Evolutionary conservation across 2,888 invertebrate species (phyloP), one percentile per base, ranked within the genome.

Genomic region (Lomographa bimaculata): DNA sequence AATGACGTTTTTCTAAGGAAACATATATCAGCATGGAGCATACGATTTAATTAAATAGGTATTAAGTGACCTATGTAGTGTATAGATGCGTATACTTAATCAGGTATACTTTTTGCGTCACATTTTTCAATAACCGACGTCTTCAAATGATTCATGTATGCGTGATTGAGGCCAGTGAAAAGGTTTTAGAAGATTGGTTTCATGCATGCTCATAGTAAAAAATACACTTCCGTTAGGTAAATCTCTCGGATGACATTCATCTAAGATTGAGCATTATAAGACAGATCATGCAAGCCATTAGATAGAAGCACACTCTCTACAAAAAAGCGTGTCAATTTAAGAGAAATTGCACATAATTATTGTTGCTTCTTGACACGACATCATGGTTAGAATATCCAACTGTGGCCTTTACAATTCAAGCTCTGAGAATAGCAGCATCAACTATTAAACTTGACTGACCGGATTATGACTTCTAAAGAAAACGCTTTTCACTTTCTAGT

Each of bases 101-200:
- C n/a, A n/a, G n/a, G n/a, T n/a, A n/a, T n/a, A n/a, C n/a, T n/a
- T n/a, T n/a, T n/a, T n/a, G n/a, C n/a, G n/a, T n/a, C n/a, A n/a
- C n/a, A n/a, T n/a, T n/a, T n/a, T n/a, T n/a, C n/a, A n/a, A n/a
- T n/a, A n/a, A n/a, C n/a, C n/a, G n/a, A n/a, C n/a, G n/a, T n/a
- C n/a, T n/a, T n/a, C n/a, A 14, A 14, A 14, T 25, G 16, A 40
- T 42, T 38, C 47, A 47, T 33, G 43, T n/a, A n/a, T n/a, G n/a
- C 52, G 45, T 58, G 54, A 66, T 65, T 32, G 53, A 54, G 68
- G 66, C 40, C 60, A 56, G 57, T 49, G 60, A 57, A 66, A 66
- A 54, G 54, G 56, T 47, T 46, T 30, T 23, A 44, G 57, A 41
- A 43, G 36, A 54, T 32, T 50, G 43, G 53, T 57, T 37, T 28